Evolutionary conservation across 2,888 invertebrate species (phyloP).

Genomic region (Subacronicta megacephala): DNA sequence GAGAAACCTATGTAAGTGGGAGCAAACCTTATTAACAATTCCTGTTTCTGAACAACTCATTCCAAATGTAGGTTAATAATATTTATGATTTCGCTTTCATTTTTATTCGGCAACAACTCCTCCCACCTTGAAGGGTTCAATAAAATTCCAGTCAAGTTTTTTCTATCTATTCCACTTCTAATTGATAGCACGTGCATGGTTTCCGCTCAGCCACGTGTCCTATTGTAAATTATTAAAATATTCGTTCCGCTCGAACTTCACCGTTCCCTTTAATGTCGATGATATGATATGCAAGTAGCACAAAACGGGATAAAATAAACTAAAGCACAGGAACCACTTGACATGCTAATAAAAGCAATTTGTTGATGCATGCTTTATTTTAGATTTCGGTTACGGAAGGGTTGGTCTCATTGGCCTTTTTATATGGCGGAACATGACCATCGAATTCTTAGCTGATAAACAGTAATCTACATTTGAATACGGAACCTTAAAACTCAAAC

Average conservation of each 20-base stretch:
- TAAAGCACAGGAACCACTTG: constrained; percentile 72
- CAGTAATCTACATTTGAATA: constrained; percentile 38
- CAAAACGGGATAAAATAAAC: constrained; percentile 62
- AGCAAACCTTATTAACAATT: constrained; percentile 8
- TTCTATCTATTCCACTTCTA: constrained; percentile 77
- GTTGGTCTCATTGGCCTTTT: constrained; percentile 27
- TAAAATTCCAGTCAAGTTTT: constrained; percentile 72
- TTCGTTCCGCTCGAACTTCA: constrained; percentile 75
- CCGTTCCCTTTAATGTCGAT: constrained; percentile 60
- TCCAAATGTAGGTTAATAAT: constrained; percentile 50
- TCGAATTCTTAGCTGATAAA: constrained; percentile 5
- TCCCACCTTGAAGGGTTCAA: constrained; percentile 67
- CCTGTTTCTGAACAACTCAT: constrained; percentile 16
- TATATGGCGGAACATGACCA: constrained; percentile 6
- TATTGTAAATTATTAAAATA: constrained; percentile 81
- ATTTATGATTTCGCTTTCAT: constrained; percentile 66
- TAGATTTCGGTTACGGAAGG: constrained; percentile 33
- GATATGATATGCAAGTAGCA: constrained; percentile 65
- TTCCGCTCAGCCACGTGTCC: constrained; percentile 86
- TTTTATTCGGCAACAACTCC: constrained; percentile 63
- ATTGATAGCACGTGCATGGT: constrained; percentile 87
- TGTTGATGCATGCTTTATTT: constrained; percentile 50
- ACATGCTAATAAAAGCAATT: constrained; percentile 77
- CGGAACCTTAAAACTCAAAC: constrained; percentile 14
- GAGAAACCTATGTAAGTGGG: constrained; percentile 20